Conservation (phyloP, 2,888 invertebrate species). For the Epistrophe grossulariae region DNA sequence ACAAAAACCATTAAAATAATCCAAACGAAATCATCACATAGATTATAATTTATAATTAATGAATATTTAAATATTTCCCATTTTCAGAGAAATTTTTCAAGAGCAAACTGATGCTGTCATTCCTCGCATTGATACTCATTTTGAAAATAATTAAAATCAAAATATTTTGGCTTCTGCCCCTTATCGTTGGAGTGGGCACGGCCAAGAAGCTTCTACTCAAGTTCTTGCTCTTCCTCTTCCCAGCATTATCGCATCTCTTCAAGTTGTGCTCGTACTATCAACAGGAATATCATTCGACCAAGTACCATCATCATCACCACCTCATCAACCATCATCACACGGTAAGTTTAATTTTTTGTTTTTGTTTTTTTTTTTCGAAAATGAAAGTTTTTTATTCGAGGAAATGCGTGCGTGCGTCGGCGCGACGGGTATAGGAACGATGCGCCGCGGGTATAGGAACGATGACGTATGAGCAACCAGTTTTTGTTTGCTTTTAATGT, state of each 20-base stretch:
- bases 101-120: slow-evolving; percentile 89
- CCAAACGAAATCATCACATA: not conserved
- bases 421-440: not conserved
- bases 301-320: slow-evolving; percentile 93
- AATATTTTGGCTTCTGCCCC: slow-evolving; percentile 91
- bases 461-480: slow-evolving; percentile 36
- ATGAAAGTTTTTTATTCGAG: slow-evolving; percentile 59
- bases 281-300: slow-evolving; percentile 88
- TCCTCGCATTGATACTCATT: slow-evolving; percentile 90
- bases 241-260: slow-evolving; percentile 92
- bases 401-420: slow-evolving; percentile 9
- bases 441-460: too few species aligned
- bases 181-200: slow-evolving; percentile 91
- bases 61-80: not conserved
- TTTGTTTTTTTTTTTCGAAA: slow-evolving; percentile 43
- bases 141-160: slow-evolving; percentile 92
- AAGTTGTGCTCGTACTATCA: slow-evolving; percentile 94
- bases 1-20: not conserved
- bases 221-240: slow-evolving; percentile 91
- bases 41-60: not conserved
- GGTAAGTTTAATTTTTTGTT: slow-evolving; percentile 80
- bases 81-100: slow-evolving; percentile 90
- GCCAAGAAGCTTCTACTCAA: slow-evolving; percentile 94
- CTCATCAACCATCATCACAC: slow-evolving; percentile 91
- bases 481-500: slow-evolving; percentile 33